phyloP scores from a whole-genome alignment of 1,140 invertebrate genomes.

The Sipha flava region DNA sequence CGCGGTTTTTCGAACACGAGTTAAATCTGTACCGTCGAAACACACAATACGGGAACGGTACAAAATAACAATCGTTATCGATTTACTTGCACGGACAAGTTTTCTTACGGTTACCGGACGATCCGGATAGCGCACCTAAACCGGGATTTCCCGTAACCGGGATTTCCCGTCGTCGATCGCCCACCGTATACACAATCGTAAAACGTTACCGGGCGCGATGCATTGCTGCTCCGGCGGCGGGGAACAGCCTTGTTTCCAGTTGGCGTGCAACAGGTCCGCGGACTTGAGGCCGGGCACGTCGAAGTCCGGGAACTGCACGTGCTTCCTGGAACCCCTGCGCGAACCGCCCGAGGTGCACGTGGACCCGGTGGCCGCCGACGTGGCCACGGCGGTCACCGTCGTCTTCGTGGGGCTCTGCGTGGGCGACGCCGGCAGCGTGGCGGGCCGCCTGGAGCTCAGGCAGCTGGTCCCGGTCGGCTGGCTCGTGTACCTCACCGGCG shows the following conservation, averaged over 20 bases:
- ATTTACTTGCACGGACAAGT: too few relatives aligned
- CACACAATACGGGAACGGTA: too few relatives aligned
- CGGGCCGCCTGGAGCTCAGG: slow-evolving; percentile 37
- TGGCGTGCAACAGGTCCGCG: slow-evolving; percentile 26
- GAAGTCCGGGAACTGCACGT: slow-evolving; percentile 38
- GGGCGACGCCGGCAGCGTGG: slow-evolving; percentile 35
- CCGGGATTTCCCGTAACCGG: too few relatives aligned
- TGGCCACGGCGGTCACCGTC: not conserved
- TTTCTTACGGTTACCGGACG: too few relatives aligned
- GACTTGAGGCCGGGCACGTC: not conserved
- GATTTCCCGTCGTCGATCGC: too few relatives aligned
- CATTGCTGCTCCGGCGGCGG: not conserved
- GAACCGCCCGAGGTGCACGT: not conserved
- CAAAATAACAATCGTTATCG: too few relatives aligned
- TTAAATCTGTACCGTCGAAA: too few relatives aligned
- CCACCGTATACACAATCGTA: too few relatives aligned
- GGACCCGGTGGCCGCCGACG: not conserved
- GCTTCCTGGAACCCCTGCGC: slow-evolving; percentile 35
- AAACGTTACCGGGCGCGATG: not conserved
- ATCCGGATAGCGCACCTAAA: not conserved
- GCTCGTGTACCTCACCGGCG: slow-evolving; percentile 37
- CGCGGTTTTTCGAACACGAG: too few relatives aligned
- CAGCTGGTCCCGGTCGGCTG: slow-evolving; percentile 39
- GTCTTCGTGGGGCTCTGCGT: slow-evolving; percentile 36
- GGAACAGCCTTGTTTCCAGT: slow-evolving; percentile 31